Conservation (phyloP, 2,797 vertebrate genomes). For the Labeo calbasu region DNA sequence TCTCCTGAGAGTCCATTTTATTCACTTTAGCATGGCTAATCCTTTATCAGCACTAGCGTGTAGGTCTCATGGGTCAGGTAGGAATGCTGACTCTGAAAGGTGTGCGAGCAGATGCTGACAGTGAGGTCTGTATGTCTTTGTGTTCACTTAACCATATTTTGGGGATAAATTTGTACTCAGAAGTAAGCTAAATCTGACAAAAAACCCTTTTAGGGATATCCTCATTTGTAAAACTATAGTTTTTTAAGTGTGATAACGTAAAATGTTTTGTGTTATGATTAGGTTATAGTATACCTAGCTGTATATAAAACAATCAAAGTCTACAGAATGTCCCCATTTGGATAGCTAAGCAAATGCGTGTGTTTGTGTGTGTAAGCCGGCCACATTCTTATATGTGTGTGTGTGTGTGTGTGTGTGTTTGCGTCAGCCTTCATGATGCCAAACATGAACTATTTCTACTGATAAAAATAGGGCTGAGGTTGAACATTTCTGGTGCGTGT, state of each 20-base stretch:
- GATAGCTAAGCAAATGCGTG: constrained; percentile 27
- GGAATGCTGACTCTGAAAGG: constrained; percentile 40
- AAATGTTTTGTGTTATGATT: not conserved
- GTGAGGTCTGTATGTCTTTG: constrained; percentile 16
- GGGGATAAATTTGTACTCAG: not conserved
- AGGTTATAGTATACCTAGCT: not conserved
- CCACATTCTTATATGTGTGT: constrained; percentile 7
- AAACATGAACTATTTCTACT: constrained; percentile 61
- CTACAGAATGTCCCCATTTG: too few relatives aligned
- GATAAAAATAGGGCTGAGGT: constrained; percentile 40
- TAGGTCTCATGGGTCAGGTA: not conserved
- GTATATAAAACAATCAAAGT: not conserved
- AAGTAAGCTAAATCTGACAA: not conserved
- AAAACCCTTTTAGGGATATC: not conserved
- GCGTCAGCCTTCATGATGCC: constrained; percentile 41
- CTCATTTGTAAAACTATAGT: not conserved
- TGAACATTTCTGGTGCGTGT: constrained; percentile 67
- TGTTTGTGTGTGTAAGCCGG: constrained; percentile 25
- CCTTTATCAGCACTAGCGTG: constrained; percentile 40
- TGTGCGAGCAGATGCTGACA: constrained; percentile 43
- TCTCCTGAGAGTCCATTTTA: not conserved
- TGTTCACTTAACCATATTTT: not conserved
- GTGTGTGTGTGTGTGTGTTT: not conserved
- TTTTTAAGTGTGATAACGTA: not conserved
- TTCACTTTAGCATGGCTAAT: constrained; percentile 34